Evolutionary conservation across 1,140 invertebrate genomes (phyloP).

Genomic region (Hormaphis cornu): DNA sequence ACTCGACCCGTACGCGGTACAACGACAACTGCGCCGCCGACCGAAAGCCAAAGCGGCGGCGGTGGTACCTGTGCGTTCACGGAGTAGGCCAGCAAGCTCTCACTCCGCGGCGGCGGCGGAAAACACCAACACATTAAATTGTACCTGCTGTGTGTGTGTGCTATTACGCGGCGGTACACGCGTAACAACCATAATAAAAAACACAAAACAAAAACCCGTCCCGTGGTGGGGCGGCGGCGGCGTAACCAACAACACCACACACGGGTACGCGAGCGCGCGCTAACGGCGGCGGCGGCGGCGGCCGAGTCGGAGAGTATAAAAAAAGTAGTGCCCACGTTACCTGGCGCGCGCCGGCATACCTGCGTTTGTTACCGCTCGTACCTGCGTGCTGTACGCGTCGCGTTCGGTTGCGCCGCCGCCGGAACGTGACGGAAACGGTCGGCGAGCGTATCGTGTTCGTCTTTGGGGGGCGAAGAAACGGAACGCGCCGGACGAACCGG

Average conservation of each 20-base stretch:
- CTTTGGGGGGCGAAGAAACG: too few species aligned
- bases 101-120: not conserved
- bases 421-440: too few species aligned
- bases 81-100: conserved; percentile 29
- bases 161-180: too few species aligned
- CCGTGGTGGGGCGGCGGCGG: not conserved
- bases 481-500: too few species aligned
- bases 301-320: not conserved
- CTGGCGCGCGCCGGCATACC: too few species aligned
- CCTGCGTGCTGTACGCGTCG: too few species aligned
- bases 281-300: not conserved
- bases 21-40: too few species aligned
- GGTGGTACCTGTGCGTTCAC: not conserved
- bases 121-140: too few species aligned
- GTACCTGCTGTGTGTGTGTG: too few species aligned
- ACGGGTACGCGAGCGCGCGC: not conserved
- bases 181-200: not conserved
- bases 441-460: too few species aligned
- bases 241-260: conserved; percentile 20
- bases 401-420: too few species aligned
- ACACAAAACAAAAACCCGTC: conserved; percentile 14
- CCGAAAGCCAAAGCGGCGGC: not conserved
- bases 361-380: too few species aligned
- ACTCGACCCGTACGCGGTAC: not conserved
- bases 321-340: not conserved